Base-by-base conservation (phyloP, 2,113 vertebrate genomes). In the Colistium nudipinnis region DNA sequence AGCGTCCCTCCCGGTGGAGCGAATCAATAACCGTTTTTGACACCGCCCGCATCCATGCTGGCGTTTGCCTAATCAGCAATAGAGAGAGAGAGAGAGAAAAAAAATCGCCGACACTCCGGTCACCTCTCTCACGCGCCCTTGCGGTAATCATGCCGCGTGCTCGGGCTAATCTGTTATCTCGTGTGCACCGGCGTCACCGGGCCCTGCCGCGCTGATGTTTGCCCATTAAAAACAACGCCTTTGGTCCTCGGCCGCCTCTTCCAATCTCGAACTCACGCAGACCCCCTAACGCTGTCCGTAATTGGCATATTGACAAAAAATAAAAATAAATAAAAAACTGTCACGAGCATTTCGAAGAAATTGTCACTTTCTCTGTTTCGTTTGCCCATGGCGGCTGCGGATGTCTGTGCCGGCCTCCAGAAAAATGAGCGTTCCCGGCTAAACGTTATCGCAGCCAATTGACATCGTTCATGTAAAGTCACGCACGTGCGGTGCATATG, bases 1-100 rank as follows among this genome's bases (percentile, higher is more conserved):
- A 83, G 19, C 73, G 51, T 81, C 78, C 84, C 63, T 88, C 77
- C 12, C 16, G 59, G 92, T 78, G 64, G 51, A 66, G 41, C 81
- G 87, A 91, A 92, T 93, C 88, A 86, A 84, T 91, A 90, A 73
- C 45, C 33, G 11, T 67, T 89, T 74, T 80, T 61, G 63, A 7
- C 39, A 70, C 53, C 87, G 82, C 76, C 53, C 87, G 82, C 76
- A 92, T 92, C 87, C 77, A 72, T 92, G 77, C 90, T 90, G 60
- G 72, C 70, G 79, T 91, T 93, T 85, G 59, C 86, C 69, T 90
- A 70, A 61, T 90, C 80, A 88, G 80, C 81, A 81, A 69, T 39
- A 63, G 59, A 41, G n/a, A n/a, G n/a, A n/a, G n/a, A n/a, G n/a
- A n/a, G n/a, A n/a, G n/a, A n/a, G n/a, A n/a, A n/a, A n/a, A n/a